Percentiles rank a stretch among this genome's conserved stretches.
These are phyloP conservation scores for Zoanthus sansibaricus DNA, from an alignment of 92 coral and sea anemone genomes.

Conservation along the genomic window DNA sequence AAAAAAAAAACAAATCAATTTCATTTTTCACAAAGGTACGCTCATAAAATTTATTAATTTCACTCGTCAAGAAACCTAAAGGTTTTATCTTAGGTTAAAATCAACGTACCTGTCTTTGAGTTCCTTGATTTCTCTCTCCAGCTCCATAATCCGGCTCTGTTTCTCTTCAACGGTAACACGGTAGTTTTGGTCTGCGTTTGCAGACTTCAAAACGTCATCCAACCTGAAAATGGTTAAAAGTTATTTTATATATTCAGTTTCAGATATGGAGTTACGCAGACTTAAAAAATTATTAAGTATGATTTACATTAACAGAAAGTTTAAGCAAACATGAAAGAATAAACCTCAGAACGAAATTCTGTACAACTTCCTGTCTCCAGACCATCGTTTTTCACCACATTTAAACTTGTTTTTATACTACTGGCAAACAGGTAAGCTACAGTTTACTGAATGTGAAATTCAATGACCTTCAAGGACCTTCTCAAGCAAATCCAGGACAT, in stretches of 20 bases:
- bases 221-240: slow-evolving; percentile 51
- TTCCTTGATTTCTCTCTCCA: slow-evolving; percentile 52
- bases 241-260: not conserved
- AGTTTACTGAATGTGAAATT: too few species aligned
- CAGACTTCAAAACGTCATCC: slow-evolving; percentile 73
- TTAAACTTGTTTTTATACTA: too few species aligned
- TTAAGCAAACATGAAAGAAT: too few species aligned
- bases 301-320: too few species aligned
- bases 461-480: too few species aligned
- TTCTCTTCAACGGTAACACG: slow-evolving; percentile 73
- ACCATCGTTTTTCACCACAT: too few species aligned
- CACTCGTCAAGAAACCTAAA: not conserved
- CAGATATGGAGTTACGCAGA: not conserved
- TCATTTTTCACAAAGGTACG: not conserved
- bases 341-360: too few species aligned
- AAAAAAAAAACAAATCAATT: not conserved
- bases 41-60: not conserved
- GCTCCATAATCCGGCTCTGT: slow-evolving; percentile 73
- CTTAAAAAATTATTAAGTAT: not conserved
- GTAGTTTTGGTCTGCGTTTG: slow-evolving; percentile 71
- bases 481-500: too few species aligned
- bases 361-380: too few species aligned
- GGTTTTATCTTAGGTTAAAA: not conserved
- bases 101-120: slow-evolving; percentile 10
- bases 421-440: too few species aligned